A percentile compares a stretch with the other conserved stretches of the same genome.
Conservation (phyloP, 2,797 vertebrate genomes). For the Periophthalmus magnuspinnatus region DNA sequence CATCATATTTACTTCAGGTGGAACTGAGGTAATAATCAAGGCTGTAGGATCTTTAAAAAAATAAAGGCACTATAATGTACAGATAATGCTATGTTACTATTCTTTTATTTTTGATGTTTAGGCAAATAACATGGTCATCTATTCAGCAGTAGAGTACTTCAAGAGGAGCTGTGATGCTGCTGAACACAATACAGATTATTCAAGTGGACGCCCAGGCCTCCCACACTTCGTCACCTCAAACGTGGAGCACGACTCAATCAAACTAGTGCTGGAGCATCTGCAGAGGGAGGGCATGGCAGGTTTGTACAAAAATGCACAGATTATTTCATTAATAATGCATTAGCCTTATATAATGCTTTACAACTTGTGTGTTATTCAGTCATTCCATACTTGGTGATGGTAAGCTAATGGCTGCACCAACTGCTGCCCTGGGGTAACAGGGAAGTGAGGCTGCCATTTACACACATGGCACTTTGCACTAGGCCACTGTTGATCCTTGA, state of each 20-base stretch:
- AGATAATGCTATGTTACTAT: too few relatives aligned
- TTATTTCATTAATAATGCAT: too few relatives aligned
- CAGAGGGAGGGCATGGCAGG: constrained; percentile 77
- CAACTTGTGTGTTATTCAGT: too few relatives aligned
- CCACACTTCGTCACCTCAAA: constrained; percentile 87
- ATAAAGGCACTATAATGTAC: too few relatives aligned
- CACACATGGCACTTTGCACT: too few relatives aligned
- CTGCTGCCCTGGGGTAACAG: too few relatives aligned
- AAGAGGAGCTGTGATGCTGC: constrained; percentile 39
- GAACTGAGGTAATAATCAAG: constrained; percentile 85
- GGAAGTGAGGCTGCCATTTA: too few relatives aligned
- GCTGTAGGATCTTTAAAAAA: background rate
- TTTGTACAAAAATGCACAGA: constrained; percentile 47
- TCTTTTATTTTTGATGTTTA: constrained; percentile 47
- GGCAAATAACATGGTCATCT: constrained; percentile 93
- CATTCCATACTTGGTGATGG: too few relatives aligned
- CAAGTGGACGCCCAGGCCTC: constrained; percentile 22
- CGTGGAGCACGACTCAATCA: constrained; percentile 92
- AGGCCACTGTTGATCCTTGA: too few relatives aligned
- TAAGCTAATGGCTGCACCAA: too few relatives aligned
- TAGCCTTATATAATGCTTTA: too few relatives aligned
- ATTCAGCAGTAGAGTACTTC: constrained; percentile 82
- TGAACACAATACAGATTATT: constrained; percentile 11
- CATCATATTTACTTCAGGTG: constrained; percentile 92
- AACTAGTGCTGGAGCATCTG: constrained; percentile 80